phyloP scores from a whole-genome alignment of 2,797 vertebrate genomes.

The Allobates femoralis region DNA sequence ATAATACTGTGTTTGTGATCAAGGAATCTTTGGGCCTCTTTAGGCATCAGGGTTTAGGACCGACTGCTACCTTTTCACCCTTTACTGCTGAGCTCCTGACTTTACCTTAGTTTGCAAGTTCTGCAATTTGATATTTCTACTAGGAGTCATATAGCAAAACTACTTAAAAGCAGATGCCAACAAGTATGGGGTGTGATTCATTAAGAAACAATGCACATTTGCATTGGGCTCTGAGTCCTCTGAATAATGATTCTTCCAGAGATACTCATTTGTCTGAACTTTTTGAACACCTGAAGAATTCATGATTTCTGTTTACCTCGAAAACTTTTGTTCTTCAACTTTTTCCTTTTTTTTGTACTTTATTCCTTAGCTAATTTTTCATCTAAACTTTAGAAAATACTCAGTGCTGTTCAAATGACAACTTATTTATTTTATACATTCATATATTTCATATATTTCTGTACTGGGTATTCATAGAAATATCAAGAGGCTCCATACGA shows the following conservation, averaged over 20 bases:
- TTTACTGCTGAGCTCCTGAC: background rate
- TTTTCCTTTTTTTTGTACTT: too few relatives aligned
- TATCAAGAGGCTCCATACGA: background rate
- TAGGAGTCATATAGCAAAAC: background rate
- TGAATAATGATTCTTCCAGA: background rate
- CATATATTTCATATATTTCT: constrained; percentile 1
- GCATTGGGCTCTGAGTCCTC: background rate
- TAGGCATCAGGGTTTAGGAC: background rate
- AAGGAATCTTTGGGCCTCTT: background rate
- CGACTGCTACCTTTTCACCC: background rate
- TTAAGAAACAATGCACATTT: constrained; percentile 9
- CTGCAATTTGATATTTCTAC: background rate
- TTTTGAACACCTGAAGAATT: background rate
- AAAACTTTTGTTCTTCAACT: background rate
- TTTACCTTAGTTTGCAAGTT: background rate
- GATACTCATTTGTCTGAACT: background rate
- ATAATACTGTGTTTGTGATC: background rate
- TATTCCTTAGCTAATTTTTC: background rate
- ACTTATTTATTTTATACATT: constrained; percentile 7
- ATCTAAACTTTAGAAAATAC: background rate
- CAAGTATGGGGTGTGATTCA: background rate
- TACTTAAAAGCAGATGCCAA: background rate
- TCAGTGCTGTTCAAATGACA: background rate
- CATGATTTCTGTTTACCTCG: background rate
- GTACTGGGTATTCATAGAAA: constrained; percentile 27